Evolutionary conservation across 2,888 invertebrate genomes (phyloP).

Genomic region (Parthenolecanium corni): DNA sequence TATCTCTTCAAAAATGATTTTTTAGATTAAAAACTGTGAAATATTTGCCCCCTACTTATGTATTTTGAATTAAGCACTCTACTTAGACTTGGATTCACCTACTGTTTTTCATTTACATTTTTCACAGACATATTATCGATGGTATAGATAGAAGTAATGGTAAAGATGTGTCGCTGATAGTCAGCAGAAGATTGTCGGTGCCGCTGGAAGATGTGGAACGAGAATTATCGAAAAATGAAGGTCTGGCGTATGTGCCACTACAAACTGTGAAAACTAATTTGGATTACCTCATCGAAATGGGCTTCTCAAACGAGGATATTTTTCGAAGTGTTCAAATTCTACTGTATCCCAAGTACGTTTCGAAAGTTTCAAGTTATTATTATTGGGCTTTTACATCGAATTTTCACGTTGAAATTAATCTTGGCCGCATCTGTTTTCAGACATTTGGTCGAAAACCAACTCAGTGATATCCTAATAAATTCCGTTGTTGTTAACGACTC

Average conservation of each 20-base stretch:
- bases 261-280: background rate
- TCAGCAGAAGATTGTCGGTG: background rate
- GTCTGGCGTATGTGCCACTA: background rate
- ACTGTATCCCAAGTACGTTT: constrained; percentile 5
- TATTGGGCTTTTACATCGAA: too few relatives aligned
- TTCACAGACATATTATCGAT: constrained; percentile 4
- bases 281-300: background rate
- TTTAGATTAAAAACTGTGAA: too few relatives aligned
- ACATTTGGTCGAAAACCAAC: background rate
- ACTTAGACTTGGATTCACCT: background rate
- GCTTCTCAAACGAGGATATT: constrained; percentile 6
- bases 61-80: background rate
- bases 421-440: too few relatives aligned
- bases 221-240: background rate
- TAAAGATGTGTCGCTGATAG: background rate
- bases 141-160: background rate
- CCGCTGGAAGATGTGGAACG: background rate
- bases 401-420: too few relatives aligned
- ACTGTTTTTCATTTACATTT: background rate
- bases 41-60: too few relatives aligned
- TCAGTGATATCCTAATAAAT: background rate
- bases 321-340: constrained; percentile 3
- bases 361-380: background rate
- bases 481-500: background rate
- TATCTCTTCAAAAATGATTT: too few relatives aligned